phyloP scores from a whole-genome alignment of 2,113 vertebrate genomes.

The Hiodon alosoides region DNA sequence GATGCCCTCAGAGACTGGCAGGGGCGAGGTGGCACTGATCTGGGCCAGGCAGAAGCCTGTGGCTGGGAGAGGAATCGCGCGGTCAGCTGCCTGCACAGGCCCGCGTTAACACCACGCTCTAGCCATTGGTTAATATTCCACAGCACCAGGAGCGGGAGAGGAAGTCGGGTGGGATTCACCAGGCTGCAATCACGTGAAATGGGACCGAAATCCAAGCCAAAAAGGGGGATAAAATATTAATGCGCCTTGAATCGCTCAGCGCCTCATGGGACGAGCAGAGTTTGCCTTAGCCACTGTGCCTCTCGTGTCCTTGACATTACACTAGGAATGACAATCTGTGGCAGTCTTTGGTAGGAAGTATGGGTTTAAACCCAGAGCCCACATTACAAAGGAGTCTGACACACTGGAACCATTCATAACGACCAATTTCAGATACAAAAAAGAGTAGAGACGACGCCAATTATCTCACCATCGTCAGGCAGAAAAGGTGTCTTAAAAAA shows the following conservation, averaged over 20 bases:
- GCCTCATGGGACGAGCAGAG: background rate
- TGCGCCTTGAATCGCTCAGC: conserved; percentile 20
- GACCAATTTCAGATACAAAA: too few species aligned
- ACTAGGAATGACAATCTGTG: background rate
- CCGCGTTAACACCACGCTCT: background rate
- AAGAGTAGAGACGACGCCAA: too few species aligned
- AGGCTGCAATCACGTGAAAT: conserved; percentile 26
- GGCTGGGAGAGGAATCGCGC: too few species aligned
- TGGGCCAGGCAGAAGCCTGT: background rate
- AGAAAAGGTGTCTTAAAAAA: background rate
- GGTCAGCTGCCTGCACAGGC: background rate
- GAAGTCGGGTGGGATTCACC: conserved; percentile 15
- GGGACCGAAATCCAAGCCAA: conserved; percentile 36
- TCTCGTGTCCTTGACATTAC: background rate
- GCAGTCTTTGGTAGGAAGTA: too few species aligned
- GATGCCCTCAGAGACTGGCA: background rate
- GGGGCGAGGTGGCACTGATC: background rate
- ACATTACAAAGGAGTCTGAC: too few species aligned
- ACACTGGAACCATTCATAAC: too few species aligned
- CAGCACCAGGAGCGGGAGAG: background rate
- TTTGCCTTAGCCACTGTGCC: too few species aligned
- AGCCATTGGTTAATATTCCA: conserved; percentile 10
- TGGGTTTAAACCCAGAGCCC: too few species aligned
- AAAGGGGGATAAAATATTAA: conserved; percentile 38
- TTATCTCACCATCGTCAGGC: too few species aligned